Base-by-base conservation (phyloP, 2,888 invertebrate genomes). In the Drosophila parthenogenetica region DNA sequence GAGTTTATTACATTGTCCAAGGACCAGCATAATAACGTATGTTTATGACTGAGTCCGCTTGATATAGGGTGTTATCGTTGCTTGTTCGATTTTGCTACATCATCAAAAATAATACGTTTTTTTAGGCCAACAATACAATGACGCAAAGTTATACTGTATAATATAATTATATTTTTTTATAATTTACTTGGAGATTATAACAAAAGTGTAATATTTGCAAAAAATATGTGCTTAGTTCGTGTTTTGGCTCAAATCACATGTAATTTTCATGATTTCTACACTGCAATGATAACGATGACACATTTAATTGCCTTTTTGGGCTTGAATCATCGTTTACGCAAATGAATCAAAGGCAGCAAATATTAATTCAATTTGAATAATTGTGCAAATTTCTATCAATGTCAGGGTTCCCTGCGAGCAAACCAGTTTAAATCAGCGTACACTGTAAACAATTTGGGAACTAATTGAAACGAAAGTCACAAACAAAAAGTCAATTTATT, bases 341-440 rank as follows among this genome's bases (percentile, higher is more conserved):
- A 70, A 64, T 74, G 57, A 65, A 82, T 79, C 64, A 74, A 81
- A 59, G 3, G 49, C 35, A 60, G 49, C 40, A 45, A 78, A 74
- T 67, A 71, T 79, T 85, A 82, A 82, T 82, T 87, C 81, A 82
- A 82, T 85, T 87, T 77, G 70, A 57, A 60, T 66, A 67, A 76
- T 58, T 79, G 86, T 55, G 69, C 62, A 69, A 76, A 79, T 76
- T 35, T 35, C 54, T 57, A 59, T 67, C 39, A 75, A 69, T 75
- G 60, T 59, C 63, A 73, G 68, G 48, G 62, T 67, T 73, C 54
- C 55, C 42, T 43, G 17, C 11, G 17, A 10, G 42, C 39, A n/a
- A 77, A 63, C 78, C 74, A 68, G 73, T 63, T 77, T 25, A 3
- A 63, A 22, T 68, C 49, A 59, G 37, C 37, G 5, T 22, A 19